phyloP scores from a whole-genome alignment of 2,113 vertebrate species.

The Prietella phreatophila region DNA sequence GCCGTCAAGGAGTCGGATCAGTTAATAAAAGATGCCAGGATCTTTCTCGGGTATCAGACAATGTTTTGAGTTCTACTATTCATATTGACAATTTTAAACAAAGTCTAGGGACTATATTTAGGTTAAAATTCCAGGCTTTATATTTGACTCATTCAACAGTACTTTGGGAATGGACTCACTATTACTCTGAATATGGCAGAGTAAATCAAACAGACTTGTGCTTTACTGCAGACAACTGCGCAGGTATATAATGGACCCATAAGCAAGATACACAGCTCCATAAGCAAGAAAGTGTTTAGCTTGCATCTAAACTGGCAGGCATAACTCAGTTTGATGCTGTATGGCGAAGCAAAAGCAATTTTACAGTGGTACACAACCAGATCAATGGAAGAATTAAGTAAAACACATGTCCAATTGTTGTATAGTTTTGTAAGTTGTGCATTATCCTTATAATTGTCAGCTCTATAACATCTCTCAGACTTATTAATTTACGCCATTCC shows the following conservation, averaged over 20 bases:
- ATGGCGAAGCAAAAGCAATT: constrained; percentile 5
- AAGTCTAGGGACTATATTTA: neutral
- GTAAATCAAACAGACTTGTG: constrained; percentile 19
- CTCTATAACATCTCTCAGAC: constrained; percentile 1
- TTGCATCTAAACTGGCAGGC: constrained; percentile 21
- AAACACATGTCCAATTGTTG: neutral
- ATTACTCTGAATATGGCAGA: neutral
- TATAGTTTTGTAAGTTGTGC: constrained; percentile 6
- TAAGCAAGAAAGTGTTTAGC: constrained; percentile 37
- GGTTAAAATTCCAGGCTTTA: neutral
- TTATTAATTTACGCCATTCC: constrained; percentile 27
- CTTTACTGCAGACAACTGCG: neutral
- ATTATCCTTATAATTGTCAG: constrained; percentile 4
- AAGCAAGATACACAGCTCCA: constrained; percentile 29
- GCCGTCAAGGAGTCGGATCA: neutral
- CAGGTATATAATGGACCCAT: constrained; percentile 15
- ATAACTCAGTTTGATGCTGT: constrained; percentile 11
- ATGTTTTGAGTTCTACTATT: neutral
- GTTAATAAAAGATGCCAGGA: neutral
- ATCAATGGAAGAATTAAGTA: constrained; percentile 2
- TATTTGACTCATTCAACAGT: neutral
- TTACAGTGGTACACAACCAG: constrained; percentile 15
- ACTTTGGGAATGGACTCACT: neutral
- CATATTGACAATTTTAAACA: neutral
- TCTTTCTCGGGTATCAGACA: neutral